phyloP scores from a whole-genome alignment of 2,113 vertebrate genomes.

The Steatornis caripensis region DNA sequence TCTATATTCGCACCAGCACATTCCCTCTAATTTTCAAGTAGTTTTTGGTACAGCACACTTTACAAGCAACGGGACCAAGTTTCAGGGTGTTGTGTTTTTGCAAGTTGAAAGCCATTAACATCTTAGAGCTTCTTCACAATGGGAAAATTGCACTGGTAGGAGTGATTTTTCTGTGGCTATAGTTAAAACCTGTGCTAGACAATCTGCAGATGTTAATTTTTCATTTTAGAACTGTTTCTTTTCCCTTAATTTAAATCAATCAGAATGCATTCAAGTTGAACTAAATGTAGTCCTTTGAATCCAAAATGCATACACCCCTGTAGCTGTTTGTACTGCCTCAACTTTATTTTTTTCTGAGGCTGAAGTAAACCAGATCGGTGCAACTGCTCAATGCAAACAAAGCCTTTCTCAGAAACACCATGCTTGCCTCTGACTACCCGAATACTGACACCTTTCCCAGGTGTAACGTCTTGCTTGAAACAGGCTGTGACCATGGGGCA shows the following conservation, averaged over 20 bases:
- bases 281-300: not conserved
- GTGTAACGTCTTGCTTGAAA: not conserved
- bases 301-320: not conserved
- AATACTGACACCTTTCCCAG: rapidly evolving
- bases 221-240: slow-evolving; percentile 23
- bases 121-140: not conserved
- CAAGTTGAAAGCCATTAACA: not conserved
- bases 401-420: not conserved
- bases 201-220: not conserved
- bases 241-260: slow-evolving; percentile 1
- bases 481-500: rapidly evolving
- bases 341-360: not conserved
- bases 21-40: not conserved
- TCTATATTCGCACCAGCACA: not conserved
- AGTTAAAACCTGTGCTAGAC: not conserved
- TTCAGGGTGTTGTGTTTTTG: not conserved
- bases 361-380: not conserved
- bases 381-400: not conserved
- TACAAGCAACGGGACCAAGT: not conserved
- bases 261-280: not conserved
- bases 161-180: not conserved
- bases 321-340: not conserved
- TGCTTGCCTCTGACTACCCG: rapidly evolving
- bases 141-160: not conserved
- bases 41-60: not conserved